Conservation (phyloP, 2,888 invertebrate genomes). For the Eupelmus urozonus region DNA sequence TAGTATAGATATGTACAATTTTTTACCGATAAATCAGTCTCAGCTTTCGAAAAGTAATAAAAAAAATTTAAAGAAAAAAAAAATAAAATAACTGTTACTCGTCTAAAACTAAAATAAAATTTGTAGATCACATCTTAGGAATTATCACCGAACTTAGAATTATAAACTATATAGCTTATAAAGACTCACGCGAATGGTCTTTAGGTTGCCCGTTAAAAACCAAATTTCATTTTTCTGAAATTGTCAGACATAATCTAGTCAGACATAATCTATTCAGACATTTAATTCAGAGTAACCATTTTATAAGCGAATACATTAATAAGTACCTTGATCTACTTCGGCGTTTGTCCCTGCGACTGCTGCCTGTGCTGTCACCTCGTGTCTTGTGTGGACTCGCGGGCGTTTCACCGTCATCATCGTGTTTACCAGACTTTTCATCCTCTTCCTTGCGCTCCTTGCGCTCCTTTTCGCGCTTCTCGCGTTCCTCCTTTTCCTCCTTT, state of each 20-base stretch:
- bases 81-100: too few species aligned
- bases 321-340: constrained; percentile 79
- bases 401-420: constrained; percentile 71
- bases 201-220: constrained; percentile 23
- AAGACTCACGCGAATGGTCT: constrained; percentile 30
- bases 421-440: constrained; percentile 26
- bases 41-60: too few species aligned
- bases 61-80: too few species aligned
- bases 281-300: too few species aligned
- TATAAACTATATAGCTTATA: constrained; percentile 4
- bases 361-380: constrained; percentile 71
- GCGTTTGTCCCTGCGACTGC: constrained; percentile 75
- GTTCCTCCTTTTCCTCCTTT: constrained; percentile 77
- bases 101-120: too few species aligned
- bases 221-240: constrained; percentile 35
- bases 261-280: too few species aligned
- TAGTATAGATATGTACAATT: too few species aligned
- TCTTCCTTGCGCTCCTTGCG: constrained; percentile 57
- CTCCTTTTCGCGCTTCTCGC: constrained; percentile 75
- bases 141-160: neutral
- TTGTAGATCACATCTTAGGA: too few species aligned
- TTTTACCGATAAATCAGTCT: too few species aligned
- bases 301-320: too few species aligned
- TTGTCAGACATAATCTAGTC: constrained; percentile 16
- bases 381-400: constrained; percentile 72